Evolutionary conservation across 1,140 invertebrate species (phyloP).

Genomic region (Rhopalosiphum padi): DNA sequence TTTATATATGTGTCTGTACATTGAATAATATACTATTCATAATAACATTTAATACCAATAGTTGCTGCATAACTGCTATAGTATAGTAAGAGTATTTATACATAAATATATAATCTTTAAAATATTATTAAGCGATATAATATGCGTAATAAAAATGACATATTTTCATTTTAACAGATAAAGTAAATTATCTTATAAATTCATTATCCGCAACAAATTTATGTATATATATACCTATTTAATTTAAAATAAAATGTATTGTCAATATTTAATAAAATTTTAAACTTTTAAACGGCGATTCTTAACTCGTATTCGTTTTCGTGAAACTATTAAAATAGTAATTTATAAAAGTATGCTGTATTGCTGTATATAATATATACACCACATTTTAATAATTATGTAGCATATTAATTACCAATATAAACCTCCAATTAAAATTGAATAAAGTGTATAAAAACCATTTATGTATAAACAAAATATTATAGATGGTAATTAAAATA

Average conservation of each 20-base stretch:
- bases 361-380: background rate
- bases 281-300: background rate
- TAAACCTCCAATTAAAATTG: background rate
- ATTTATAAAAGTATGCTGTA: background rate
- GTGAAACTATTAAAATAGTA: background rate
- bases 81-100: background rate
- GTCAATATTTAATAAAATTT: background rate
- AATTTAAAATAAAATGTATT: background rate
- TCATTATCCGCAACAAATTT: background rate
- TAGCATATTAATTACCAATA: background rate
- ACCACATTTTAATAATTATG: background rate
- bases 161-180: background rate
- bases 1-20: background rate
- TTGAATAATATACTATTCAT: background rate
- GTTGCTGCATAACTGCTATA: background rate
- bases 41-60: background rate
- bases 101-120: background rate
- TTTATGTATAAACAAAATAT: background rate
- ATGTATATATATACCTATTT: background rate
- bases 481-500: constrained; percentile 31
- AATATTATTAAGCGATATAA: background rate
- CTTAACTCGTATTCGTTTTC: background rate
- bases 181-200: background rate
- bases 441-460: background rate
- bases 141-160: background rate